A percentile compares a stretch with the other conserved stretches of the same genome.
These are phyloP conservation scores for Ridgeia piscesae DNA, from an alignment of 1,140 invertebrate genomes.

Conservation along the genomic window DNA sequence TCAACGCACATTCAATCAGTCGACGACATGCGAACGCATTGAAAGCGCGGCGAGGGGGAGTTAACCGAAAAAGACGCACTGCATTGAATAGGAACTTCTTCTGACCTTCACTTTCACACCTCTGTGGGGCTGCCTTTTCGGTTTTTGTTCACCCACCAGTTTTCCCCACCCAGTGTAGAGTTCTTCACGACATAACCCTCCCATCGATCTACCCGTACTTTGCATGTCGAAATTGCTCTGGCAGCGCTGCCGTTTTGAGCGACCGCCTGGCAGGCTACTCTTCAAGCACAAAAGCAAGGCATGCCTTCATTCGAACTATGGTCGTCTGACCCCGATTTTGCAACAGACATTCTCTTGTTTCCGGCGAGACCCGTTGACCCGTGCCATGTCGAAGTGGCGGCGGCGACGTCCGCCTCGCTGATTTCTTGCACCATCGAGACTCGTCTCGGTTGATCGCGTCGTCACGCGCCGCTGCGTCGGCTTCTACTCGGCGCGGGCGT, in stretches of 20 bases:
- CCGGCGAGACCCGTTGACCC: background rate
- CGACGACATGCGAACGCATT: background rate
- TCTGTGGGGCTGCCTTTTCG: background rate
- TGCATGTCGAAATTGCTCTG: background rate
- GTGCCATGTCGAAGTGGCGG: background rate
- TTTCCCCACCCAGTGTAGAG: background rate
- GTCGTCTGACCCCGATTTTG: background rate
- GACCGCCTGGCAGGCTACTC: background rate
- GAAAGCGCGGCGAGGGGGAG: background rate
- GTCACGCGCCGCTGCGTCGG: background rate
- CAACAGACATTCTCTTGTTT: background rate
- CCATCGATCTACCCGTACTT: background rate
- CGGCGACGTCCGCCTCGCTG: background rate
- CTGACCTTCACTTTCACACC: background rate
- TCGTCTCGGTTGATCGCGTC: no score
- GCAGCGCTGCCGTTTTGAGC: background rate
- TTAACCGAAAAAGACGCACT: background rate
- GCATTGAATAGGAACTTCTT: background rate
- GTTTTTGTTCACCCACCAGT: background rate
- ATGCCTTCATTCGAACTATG: background rate
- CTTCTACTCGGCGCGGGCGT: background rate
- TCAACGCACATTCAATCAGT: background rate
- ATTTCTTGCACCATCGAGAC: conserved; percentile 6
- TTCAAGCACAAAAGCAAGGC: background rate
- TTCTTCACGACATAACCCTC: background rate